Evolutionary conservation across 2,113 vertebrate genomes (phyloP).

Genomic region (Bubalus kerabau): DNA sequence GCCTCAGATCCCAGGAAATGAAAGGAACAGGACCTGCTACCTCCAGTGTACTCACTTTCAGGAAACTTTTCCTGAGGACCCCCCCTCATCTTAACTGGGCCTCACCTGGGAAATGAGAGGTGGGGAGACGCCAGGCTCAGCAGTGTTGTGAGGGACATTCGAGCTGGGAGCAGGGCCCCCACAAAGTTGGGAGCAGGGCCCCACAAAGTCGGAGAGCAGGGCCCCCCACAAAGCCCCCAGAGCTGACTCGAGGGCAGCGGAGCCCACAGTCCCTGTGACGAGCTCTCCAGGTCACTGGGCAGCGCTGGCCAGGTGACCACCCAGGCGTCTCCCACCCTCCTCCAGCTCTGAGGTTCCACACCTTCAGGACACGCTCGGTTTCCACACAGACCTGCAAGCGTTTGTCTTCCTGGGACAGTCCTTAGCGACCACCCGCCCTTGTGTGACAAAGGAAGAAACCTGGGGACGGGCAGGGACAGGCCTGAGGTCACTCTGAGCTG

Average conservation of each 20-base stretch:
- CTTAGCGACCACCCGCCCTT: background rate
- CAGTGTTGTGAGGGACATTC: fast-evolving
- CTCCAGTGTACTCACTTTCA: background rate
- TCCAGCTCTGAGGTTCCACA: background rate
- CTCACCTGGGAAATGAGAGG: background rate
- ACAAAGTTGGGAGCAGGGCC: no score
- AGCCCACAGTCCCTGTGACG: background rate
- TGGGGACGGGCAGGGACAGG: background rate
- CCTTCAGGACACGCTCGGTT: background rate
- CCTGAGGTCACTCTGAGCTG: background rate
- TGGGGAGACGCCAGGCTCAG: background rate
- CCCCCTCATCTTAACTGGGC: background rate
- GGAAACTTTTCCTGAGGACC: background rate
- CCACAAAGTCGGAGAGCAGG: background rate
- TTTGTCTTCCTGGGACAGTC: fast-evolving
- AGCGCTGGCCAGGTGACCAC: background rate
- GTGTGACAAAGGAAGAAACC: background rate
- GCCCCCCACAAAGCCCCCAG: no score
- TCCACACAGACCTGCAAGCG: background rate
- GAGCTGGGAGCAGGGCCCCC: background rate
- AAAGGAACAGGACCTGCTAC: background rate
- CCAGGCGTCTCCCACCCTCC: background rate
- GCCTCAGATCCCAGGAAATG: background rate
- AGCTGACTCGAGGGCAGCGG: background rate
- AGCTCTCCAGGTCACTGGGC: no score